Evolutionary conservation across 2,888 invertebrate genomes (phyloP), one percentile per base, ranked within the genome.

Genomic region (Caenorhabditis imperialis): DNA sequence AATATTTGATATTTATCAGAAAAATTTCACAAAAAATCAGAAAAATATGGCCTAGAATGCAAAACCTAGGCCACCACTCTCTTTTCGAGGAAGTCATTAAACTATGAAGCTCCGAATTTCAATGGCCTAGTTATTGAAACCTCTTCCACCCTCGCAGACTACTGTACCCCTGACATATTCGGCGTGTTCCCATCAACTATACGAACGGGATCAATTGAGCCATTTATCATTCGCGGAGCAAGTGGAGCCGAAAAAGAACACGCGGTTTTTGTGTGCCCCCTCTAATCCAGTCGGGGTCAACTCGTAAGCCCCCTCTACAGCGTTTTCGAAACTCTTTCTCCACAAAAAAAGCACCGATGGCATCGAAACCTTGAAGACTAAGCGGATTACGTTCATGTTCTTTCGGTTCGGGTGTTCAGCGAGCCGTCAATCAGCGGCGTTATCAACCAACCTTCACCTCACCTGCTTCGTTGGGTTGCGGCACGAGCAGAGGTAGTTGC

Each of bases 101-200:
- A n/a, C n/a, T n/a, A n/a, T n/a, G n/a, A n/a, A n/a, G n/a, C n/a
- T n/a, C n/a, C n/a, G n/a, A n/a, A n/a, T n/a, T n/a, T n/a, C n/a
- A n/a, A n/a, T n/a, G n/a, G n/a, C n/a, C n/a, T n/a, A n/a, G n/a
- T n/a, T n/a, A n/a, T n/a, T n/a, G n/a, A n/a, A n/a, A n/a, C n/a
- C n/a, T n/a, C n/a, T n/a, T n/a, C n/a, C n/a, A n/a, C n/a, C n/a
- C n/a, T n/a, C n/a, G n/a, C n/a, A n/a, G n/a, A n/a, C n/a, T 16
- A 4, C 18, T 6, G n/a, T 16, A 38, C n/a, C 18, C 18, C n/a
- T 38, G 16, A n/a, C 40, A 38, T 38, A 38, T 38, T 38, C 18
- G 16, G 40, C 18, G 40, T 38, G 40, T 70, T 70, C 69, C 69
- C 69, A 70, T 40, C 53, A 70, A 70, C 69, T 70, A 70, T 70